Evolutionary conservation across 2,888 invertebrate genomes (phyloP), one percentile per base, ranked within the genome.

Genomic region (Cheilosia variabilis): DNA sequence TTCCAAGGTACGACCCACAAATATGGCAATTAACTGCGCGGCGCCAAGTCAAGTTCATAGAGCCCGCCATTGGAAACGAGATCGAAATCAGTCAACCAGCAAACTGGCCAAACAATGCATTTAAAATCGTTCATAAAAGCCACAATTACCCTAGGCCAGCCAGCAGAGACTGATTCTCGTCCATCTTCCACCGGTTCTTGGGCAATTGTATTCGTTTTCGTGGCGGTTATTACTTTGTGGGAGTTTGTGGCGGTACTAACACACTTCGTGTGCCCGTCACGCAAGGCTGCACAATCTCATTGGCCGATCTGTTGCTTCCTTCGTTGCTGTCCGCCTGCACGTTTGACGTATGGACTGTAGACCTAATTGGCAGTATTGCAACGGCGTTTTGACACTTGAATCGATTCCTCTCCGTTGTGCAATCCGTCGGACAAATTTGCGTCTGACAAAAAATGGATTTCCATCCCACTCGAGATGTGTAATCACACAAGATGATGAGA

Each of bases 51-150:
- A 84, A 84, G 84, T 84, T 84, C 84, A 80, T 50, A 77, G 77
- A 77, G 77, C 65, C 65, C 24, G 6, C 55, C 55, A 78, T 57
- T 63, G 62, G 60, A 68, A 72, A 84, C 65, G 19, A 76, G 71
- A 80, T 81, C 80, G 57, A 37, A 81, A 76, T 72, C 86, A 81
- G 81, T 86, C 86, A 71, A 81, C 81, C 86, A 77, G 76, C 68
- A 86, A 86, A 86, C 81, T 81, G 81, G 68, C 71, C 66, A 62
- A 81, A 77, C 82, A 82, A 83, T 79, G 78, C 79, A 79, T 83
- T 68, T 63, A 73, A 78, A 79, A 79, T 83, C 83, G 57, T 79
- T 73, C 72, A 69, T 79, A 83, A 86, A 72, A 68, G 72, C 76
- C 66, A 57, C 76, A 81, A 81, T 76, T 86, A 81, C 81, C 71